Evolutionary conservation across 1,140 invertebrate species (phyloP).

Genomic region (Drosophila triauraria): DNA sequence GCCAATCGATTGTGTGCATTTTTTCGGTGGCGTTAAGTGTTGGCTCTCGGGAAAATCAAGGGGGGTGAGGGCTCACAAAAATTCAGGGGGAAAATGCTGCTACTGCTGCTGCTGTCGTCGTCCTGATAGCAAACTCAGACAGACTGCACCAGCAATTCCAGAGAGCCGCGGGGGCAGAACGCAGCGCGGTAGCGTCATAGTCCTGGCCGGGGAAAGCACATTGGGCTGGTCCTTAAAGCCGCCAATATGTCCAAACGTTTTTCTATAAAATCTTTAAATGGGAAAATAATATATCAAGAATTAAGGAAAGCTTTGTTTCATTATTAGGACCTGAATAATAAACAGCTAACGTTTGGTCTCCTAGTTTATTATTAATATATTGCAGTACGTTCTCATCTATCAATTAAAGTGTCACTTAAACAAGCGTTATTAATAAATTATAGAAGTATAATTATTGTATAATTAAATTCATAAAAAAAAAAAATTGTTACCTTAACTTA

Average conservation of each 20-base stretch:
- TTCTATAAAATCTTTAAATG: not conserved
- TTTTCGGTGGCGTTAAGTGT: constrained; percentile 73
- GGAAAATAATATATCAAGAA: not conserved
- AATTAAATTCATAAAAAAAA: too few relatives aligned
- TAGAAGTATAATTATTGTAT: too few relatives aligned
- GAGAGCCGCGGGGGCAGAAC: constrained; percentile 17
- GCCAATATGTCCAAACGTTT: not conserved
- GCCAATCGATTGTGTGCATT: constrained; percentile 77
- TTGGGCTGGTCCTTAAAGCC: constrained; percentile 40
- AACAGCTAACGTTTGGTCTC: not conserved
- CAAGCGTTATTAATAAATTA: too few relatives aligned
- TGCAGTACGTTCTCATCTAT: not conserved
- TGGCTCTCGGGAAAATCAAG: constrained; percentile 39
- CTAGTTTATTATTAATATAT: not conserved
- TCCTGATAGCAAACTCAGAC: constrained; percentile 63
- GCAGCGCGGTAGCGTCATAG: constrained; percentile 57
- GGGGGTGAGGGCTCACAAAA: not conserved
- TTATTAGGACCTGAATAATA: not conserved
- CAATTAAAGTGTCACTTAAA: too few relatives aligned
- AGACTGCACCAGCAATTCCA: constrained; percentile 40
- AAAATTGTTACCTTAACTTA: too few relatives aligned
- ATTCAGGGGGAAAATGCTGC: constrained; percentile 11
- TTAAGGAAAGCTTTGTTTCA: too few relatives aligned
- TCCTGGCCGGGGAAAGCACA: not conserved
- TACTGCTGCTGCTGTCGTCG: constrained; percentile 57